These are phyloP conservation scores for Pinna nobilis DNA, from an alignment of 1,140 invertebrate genomes.

Conservation along the genomic window DNA sequence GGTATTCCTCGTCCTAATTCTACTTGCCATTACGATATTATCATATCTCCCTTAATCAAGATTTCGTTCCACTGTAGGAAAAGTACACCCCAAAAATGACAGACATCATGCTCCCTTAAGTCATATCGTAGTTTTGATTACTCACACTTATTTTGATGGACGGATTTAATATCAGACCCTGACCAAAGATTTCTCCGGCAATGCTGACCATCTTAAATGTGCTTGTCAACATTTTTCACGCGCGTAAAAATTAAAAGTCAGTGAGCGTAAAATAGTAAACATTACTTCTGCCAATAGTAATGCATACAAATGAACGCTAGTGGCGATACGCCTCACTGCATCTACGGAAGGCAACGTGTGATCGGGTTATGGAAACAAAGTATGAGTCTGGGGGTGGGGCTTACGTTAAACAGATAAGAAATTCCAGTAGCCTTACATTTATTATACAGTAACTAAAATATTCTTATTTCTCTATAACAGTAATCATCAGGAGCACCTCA, in stretches of 20 bases:
- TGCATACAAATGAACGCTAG: slow-evolving; percentile 7
- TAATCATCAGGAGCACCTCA: slow-evolving; percentile 7
- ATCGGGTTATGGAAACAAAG: slow-evolving; percentile 19
- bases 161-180: slow-evolving; percentile 11
- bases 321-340: slow-evolving; percentile 1
- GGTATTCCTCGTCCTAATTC: slow-evolving; percentile 8
- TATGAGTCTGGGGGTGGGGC: slow-evolving; percentile 11
- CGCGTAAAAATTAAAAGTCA: slow-evolving; percentile 8
- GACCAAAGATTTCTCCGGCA: slow-evolving; percentile 2
- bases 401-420: slow-evolving; percentile 22
- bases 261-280: slow-evolving; percentile 9
- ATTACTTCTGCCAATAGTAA: slow-evolving; percentile 23
- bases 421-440: slow-evolving; percentile 25
- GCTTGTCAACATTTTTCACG: slow-evolving; percentile 11
- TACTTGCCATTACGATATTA: background rate
- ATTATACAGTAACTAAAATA: slow-evolving; percentile 25
- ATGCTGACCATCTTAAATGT: slow-evolving; percentile 14
- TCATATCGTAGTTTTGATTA: slow-evolving; percentile 3
- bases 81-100: slow-evolving; percentile 2
- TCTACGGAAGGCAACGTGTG: slow-evolving; percentile 1
- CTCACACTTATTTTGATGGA: slow-evolving; percentile 10
- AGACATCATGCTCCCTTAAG: background rate
- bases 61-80: slow-evolving; percentile 5
- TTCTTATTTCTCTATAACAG: slow-evolving; percentile 28
- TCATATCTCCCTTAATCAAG: slow-evolving; percentile 17